Conservation (phyloP, 2,888 invertebrate species). For the Drosophila villosipedis region DNA sequence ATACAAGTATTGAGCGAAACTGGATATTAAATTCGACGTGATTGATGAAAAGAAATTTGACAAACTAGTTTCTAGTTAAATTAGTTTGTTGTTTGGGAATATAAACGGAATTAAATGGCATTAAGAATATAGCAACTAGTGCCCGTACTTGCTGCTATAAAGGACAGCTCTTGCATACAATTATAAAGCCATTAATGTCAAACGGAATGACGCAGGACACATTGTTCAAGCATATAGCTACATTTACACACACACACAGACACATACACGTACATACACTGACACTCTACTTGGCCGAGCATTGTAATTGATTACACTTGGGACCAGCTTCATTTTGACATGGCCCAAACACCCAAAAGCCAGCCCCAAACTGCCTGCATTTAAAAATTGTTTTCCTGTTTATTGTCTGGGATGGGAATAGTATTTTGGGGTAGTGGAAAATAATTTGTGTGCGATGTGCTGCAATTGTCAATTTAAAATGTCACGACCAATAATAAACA, state of each 20-base stretch:
- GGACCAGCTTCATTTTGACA: constrained; percentile 55
- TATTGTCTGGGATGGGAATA: constrained; percentile 20
- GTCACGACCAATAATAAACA: constrained; percentile 58
- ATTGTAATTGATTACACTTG: constrained; percentile 68
- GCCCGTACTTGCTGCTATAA: not conserved
- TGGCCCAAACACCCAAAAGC: constrained; percentile 12
- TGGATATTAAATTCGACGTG: not conserved
- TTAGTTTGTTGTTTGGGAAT: not conserved
- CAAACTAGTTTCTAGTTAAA: not conserved
- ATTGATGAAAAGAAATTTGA: constrained; percentile 4
- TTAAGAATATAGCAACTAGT: constrained; percentile 13
- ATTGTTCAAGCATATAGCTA: constrained; percentile 19
- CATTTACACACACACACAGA: constrained; percentile 14
- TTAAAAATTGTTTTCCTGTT: constrained; percentile 55
- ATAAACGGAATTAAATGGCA: constrained; percentile 6
- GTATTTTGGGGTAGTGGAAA: not conserved
- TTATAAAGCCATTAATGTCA: constrained; percentile 66
- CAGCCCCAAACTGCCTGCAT: constrained; percentile 22
- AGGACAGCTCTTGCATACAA: constrained; percentile 42
- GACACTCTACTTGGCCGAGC: constrained; percentile 7
- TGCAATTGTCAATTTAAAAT: constrained; percentile 61
- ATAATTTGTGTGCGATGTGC: constrained; percentile 21
- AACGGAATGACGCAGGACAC: constrained; percentile 44
- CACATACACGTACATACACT: constrained; percentile 13
- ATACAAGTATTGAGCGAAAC: not conserved